Percentiles rank a stretch among this genome's conserved stretches.
Conservation (phyloP, 2,888 invertebrate genomes). For the Heteropelma amictum region DNA sequence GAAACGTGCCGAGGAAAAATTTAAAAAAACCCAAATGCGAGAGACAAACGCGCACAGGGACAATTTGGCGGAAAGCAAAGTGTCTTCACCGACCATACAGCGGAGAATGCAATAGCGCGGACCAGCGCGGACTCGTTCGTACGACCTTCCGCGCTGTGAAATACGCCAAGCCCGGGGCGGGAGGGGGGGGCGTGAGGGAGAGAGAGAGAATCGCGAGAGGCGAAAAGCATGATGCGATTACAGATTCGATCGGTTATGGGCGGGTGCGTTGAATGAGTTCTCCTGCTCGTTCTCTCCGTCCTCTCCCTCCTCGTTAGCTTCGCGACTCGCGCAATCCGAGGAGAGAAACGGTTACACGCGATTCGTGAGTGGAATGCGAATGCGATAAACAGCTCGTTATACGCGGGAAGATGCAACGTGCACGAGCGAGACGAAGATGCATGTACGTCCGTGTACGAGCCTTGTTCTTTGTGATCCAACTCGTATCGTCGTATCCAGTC, state of each 20-base stretch:
- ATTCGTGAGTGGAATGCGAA: constrained; percentile 57
- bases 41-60: background rate
- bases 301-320: too few species aligned
- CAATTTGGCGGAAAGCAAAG: background rate
- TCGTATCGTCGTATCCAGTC: too few species aligned
- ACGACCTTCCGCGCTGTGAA: too few species aligned
- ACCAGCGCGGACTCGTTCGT: too few species aligned
- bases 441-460: background rate
- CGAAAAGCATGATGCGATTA: constrained; percentile 37
- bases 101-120: too few species aligned
- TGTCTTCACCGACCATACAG: background rate
- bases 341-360: constrained; percentile 59
- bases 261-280: constrained; percentile 49
- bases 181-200: too few species aligned
- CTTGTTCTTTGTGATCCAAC: constrained; percentile 26
- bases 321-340: constrained; percentile 11
- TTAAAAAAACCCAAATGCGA: background rate
- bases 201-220: background rate
- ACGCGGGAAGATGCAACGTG: background rate
- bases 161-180: too few species aligned
- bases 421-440: constrained; percentile 14
- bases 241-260: constrained; percentile 36
- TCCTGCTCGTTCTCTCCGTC: too few species aligned
- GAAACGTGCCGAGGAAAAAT: background rate
- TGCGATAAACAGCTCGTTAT: constrained; percentile 27